Evolutionary conservation across 2,113 vertebrate species (phyloP).

Genomic region (Anguilla japonica): DNA sequence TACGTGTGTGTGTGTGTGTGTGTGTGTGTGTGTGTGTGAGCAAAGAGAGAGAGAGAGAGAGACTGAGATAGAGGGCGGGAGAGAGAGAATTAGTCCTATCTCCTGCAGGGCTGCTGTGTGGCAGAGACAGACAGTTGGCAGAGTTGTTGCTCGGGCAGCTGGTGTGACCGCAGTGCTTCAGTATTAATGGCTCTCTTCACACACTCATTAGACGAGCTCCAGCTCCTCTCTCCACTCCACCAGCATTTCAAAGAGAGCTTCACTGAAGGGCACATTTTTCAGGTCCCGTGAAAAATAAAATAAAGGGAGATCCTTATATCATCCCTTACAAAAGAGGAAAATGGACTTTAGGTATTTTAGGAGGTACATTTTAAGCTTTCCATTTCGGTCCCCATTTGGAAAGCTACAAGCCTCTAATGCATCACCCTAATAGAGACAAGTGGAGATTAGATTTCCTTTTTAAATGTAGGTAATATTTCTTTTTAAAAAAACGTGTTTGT

Average conservation of each 20-base stretch:
- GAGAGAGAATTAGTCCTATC: background rate
- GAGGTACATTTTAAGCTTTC: background rate
- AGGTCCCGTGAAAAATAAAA: background rate
- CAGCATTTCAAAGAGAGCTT: constrained; percentile 15
- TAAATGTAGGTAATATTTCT: constrained; percentile 2
- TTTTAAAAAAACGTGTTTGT: constrained; percentile 48
- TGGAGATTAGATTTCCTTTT: constrained; percentile 12
- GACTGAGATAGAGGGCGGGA: background rate
- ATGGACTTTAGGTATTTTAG: background rate
- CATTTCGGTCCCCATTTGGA: background rate
- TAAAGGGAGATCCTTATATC: background rate
- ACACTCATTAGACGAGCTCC: constrained; percentile 6
- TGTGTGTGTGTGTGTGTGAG: background rate
- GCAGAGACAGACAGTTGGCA: constrained; percentile 6
- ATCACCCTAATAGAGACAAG: background rate
- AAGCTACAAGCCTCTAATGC: background rate
- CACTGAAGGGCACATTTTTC: constrained; percentile 8
- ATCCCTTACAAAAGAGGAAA: background rate
- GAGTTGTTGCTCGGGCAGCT: background rate
- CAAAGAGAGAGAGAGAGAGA: background rate
- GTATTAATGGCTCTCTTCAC: constrained; percentile 13
- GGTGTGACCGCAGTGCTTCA: background rate
- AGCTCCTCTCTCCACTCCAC: background rate
- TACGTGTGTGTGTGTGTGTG: background rate
- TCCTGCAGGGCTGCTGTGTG: background rate